Percentiles rank a stretch among this genome's conserved stretches.
Evolutionary conservation across 2,113 vertebrate species (phyloP).

Genomic region (Serilophus lunatus): DNA sequence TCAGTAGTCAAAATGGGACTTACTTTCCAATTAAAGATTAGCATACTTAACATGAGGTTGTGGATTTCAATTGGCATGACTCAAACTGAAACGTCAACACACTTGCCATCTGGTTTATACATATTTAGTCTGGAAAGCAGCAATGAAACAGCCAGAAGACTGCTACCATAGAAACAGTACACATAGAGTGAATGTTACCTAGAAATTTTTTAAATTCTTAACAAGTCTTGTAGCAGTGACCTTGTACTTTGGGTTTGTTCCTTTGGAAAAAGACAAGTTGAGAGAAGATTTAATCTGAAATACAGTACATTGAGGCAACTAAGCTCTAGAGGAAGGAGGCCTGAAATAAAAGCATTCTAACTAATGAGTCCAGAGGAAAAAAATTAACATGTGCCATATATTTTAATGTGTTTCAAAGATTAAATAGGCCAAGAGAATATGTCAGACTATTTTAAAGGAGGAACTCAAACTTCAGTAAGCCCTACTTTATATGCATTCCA

Average conservation of each 20-base stretch:
- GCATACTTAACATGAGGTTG: slow-evolving; percentile 46
- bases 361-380: background rate
- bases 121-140: slow-evolving; percentile 19
- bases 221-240: background rate
- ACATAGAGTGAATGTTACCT: background rate
- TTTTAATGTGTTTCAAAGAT: background rate
- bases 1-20: slow-evolving; percentile 12
- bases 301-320: background rate
- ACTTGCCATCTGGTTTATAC: slow-evolving; percentile 51
- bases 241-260: background rate
- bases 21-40: slow-evolving; percentile 63
- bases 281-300: background rate
- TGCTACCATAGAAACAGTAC: slow-evolving; percentile 20
- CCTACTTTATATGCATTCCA: background rate
- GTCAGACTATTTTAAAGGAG: background rate
- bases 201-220: background rate
- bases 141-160: background rate
- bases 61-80: slow-evolving; percentile 47
- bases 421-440: background rate
- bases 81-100: slow-evolving; percentile 69
- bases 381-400: background rate
- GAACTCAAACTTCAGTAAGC: background rate
- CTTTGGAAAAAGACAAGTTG: background rate
- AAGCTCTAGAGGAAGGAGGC: background rate
- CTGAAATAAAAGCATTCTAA: background rate